Evolutionary conservation across 2,888 invertebrate species (phyloP), one percentile per base, ranked within the genome.

Genomic region (Allygus modestus): DNA sequence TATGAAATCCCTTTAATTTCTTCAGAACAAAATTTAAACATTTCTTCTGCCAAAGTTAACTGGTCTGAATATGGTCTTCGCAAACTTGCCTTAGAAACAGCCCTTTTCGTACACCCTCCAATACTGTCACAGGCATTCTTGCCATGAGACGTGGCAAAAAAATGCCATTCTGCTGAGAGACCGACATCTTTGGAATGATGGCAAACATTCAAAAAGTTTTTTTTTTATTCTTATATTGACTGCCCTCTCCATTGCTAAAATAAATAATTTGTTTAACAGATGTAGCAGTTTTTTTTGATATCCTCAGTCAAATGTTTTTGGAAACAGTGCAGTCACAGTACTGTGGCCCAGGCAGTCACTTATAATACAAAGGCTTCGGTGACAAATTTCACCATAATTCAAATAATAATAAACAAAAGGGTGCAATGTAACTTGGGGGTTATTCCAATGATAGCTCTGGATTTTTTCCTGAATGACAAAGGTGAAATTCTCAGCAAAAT

Each of bases 201-300:
- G 75, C 77, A 83, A 1, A 83, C 28, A 58, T 83, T 83, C 12
- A 51, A 20, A 43, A 77, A 61, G 83, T 77, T 77, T 83, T 83
- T 83, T 83, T 83, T 31, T 65, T 81, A 46, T 73, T 83, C 75
- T 83, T 75, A 23, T 83, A 75, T 43, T 71, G 83, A 61, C 69
- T 82, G n/a, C 73, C 51, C 11, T 73, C 20, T 54, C 73, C 73
- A 46, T 73, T 51, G 28, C 41, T 51, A 26, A 77, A 77, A 46
- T 77, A 77, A 26, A 77, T 77, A 23, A 73, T 37, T 26, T 81
- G 71, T 82, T 73, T 71, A 33, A 83, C 23, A 71, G 83, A n/a
- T 31, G 28, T 26, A 51, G 46, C 46, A 46, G 37, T 77, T 77
- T n/a, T 83, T n/a, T 46, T 54, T 46, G 23, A 83, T 26, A 31